Conservation (phyloP, 2,888 invertebrate genomes). For the Macropis europaea region DNA sequence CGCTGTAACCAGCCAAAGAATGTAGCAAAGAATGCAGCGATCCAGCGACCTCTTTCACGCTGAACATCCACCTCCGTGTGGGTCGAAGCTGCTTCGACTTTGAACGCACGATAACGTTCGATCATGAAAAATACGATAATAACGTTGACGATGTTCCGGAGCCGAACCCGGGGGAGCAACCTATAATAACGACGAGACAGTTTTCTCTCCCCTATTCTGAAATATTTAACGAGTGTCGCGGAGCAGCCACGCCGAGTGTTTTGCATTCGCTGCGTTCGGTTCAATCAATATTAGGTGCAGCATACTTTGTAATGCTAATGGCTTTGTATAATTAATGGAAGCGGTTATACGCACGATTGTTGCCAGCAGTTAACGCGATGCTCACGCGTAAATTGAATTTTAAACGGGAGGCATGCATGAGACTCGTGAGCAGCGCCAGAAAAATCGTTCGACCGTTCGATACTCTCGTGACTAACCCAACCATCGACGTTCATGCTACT, state of each 20-base stretch:
- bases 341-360: neutral
- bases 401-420: neutral
- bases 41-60: conserved; percentile 36
- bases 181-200: neutral
- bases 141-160: conserved; percentile 8
- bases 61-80: conserved; percentile 21
- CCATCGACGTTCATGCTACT: too few relatives aligned
- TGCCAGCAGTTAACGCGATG: neutral
- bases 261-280: neutral
- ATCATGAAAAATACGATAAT: conserved; percentile 28
- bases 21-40: conserved; percentile 13
- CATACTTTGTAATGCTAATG: conserved; percentile 15
- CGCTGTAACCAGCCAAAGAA: conserved; percentile 35
- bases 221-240: neutral
- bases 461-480: too few relatives aligned
- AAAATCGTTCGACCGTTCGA: too few relatives aligned
- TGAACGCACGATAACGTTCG: conserved; percentile 39
- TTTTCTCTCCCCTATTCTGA: neutral
- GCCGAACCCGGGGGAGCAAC: neutral
- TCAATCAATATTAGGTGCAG: neutral
- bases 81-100: conserved; percentile 44
- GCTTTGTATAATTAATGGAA: conserved; percentile 7
- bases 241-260: too few relatives aligned
- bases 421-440: neutral
- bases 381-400: conserved; percentile 24